phyloP scores from a whole-genome alignment of 2,888 invertebrate species.

The Athrips mouffetella region DNA sequence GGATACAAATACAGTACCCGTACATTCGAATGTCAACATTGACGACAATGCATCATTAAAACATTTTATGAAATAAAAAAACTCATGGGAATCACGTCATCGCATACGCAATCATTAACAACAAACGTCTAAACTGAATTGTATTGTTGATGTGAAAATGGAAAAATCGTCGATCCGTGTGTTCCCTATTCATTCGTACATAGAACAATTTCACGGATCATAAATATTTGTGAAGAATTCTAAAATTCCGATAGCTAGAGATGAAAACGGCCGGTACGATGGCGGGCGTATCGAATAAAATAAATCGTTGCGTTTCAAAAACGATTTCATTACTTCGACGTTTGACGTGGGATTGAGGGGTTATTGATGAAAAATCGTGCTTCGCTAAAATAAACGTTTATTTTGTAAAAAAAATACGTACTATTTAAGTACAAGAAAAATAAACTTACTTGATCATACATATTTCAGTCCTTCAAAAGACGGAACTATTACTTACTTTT shows the following conservation, averaged over 20 bases:
- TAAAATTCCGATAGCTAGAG: constrained; percentile 54
- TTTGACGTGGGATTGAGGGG: constrained; percentile 57
- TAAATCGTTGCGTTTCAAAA: constrained; percentile 73
- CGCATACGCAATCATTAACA: constrained; percentile 57
- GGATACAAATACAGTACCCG: not conserved
- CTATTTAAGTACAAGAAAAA: too few relatives aligned
- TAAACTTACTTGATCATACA: too few relatives aligned
- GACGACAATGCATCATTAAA: constrained; percentile 18
- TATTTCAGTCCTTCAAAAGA: too few relatives aligned
- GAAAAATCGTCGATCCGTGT: constrained; percentile 60
- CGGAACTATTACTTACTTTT: too few relatives aligned
- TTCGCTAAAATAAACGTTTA: constrained; percentile 18
- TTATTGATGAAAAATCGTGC: constrained; percentile 28
- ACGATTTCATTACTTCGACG: constrained; percentile 58
- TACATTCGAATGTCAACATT: constrained; percentile 6
- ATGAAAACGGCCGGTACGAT: constrained; percentile 54
- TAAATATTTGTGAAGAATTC: constrained; percentile 62
- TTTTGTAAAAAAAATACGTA: not conserved
- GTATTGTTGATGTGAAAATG: constrained; percentile 70
- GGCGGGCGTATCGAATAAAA: constrained; percentile 72
- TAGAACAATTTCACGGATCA: constrained; percentile 70
- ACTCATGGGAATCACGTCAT: constrained; percentile 50
- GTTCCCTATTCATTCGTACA: constrained; percentile 51
- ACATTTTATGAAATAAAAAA: constrained; percentile 20
- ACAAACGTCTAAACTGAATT: constrained; percentile 53